Evolutionary conservation across 2,888 invertebrate species (phyloP), one percentile per base, ranked within the genome.

Genomic region (Andrena hattorfiana): DNA sequence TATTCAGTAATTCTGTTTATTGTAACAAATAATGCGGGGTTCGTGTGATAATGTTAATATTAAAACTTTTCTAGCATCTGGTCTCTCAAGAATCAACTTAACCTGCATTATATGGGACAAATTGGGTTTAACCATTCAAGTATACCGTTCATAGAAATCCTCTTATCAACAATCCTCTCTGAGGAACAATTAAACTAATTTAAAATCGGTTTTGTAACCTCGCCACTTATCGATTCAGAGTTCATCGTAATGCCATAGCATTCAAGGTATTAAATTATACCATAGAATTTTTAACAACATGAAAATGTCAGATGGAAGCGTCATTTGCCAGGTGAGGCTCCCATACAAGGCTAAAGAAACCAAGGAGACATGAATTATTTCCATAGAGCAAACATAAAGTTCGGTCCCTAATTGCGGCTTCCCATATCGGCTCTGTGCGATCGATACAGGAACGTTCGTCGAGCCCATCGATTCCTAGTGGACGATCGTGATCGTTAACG

Each of bases 401-500:
- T 81, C 62, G 73, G 51, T 66, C 60, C 51, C 66, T 73, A 82
- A 83, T 78, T 78, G 87, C 77, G 64, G 79, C 56, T 77, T 69
- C 70, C 72, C 77, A 54, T 80, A 75, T 84, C 72, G 80, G 74
- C 70, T 48, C 66, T 56, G 63, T 77, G 69, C 28, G 68, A 70
- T 80, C 76, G 80, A 75, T 80, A 67, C 59, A 59, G 10, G 59
- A 62, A 80, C 74, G 48, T 28, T 70, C 64, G 48, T 59, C 63
- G 48, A 30, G 70, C 60, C 20, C 56, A 48, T 81, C 83, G 73
- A 84, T 71, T 54, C 59, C 75, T 30, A 60, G 78, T 83, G 77
- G 70, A 79, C 77, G 85, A 90, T 89, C 89, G 89, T 83, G 90
- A 90, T 91, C 87, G 84, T 84, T 76, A 80, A 80, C 62, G 80